Evolutionary conservation across 2,113 vertebrate genomes (phyloP).

Genomic region (Paracanthobrama guichenoti): DNA sequence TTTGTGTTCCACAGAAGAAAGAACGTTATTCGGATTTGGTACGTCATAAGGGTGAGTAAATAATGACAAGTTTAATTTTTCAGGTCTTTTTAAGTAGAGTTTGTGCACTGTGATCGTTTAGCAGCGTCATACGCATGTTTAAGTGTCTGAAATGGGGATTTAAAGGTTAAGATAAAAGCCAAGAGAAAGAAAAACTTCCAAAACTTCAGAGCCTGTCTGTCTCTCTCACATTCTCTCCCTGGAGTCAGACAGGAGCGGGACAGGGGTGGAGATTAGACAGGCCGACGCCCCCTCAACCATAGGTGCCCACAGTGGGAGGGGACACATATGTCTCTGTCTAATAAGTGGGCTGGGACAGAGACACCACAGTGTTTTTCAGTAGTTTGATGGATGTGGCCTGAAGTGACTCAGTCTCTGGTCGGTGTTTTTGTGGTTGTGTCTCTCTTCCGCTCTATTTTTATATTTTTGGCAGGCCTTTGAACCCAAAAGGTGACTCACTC

Average conservation of each 20-base stretch:
- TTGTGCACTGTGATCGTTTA: background rate
- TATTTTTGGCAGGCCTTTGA: conserved; percentile 38
- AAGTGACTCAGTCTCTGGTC: conserved; percentile 26
- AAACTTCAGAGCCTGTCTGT: conserved; percentile 36
- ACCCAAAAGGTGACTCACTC: conserved; percentile 57
- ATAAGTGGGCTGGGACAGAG: conserved; percentile 17
- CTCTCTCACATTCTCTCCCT: conserved; percentile 27
- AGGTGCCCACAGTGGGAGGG: conserved; percentile 44
- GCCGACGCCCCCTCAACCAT: conserved; percentile 44
- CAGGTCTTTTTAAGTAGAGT: background rate
- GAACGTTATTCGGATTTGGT: background rate
- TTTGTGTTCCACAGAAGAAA: conserved; percentile 8
- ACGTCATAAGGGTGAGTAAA: background rate
- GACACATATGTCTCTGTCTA: conserved; percentile 6
- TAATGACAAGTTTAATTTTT: no score
- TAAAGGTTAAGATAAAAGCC: conserved; percentile 62
- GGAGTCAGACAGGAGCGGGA: conserved; percentile 50
- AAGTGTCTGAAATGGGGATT: conserved; percentile 22
- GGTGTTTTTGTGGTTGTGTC: conserved; percentile 12
- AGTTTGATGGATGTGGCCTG: conserved; percentile 11
- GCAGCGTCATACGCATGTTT: background rate
- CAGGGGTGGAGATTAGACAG: conserved; percentile 59
- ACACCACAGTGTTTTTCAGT: conserved; percentile 34
- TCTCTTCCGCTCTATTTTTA: conserved; percentile 30
- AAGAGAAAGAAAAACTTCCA: conserved; percentile 54